Base-by-base conservation (phyloP, 2,113 vertebrate genomes). In the Phrynocephalus versicolor region DNA sequence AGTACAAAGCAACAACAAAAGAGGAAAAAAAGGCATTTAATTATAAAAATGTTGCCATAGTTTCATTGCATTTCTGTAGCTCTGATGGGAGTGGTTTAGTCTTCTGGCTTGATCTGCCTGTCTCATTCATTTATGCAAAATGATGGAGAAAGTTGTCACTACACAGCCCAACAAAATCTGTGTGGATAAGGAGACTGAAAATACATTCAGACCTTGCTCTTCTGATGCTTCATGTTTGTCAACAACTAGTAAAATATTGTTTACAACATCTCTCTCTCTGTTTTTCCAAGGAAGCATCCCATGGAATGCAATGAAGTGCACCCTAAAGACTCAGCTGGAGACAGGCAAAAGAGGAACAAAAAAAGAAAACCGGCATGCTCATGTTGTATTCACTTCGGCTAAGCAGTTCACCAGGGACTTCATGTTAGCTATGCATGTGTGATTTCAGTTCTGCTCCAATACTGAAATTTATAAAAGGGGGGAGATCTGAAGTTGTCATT, bases 141-240 rank as follows among this genome's bases (percentile, higher is more conserved):
- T 15, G 69, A 62, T 7, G 41, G 1, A 2, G 88, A 88, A 25
- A 19, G 69, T 55, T 13, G 35, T 77, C 39, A 57, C 23, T 78
- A 51, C 8, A 74, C 3, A 27, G 27, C 67, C 79, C 78, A 87
- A 18, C 2, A 65, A 33, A 2, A 6, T 8, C 82, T 85, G 27
- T 57, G 30, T 37, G 27, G 67, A 0, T 67, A 19, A 86, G 74
- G 74, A 85, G 30, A 79, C 10, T 7, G 76, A 64, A 65, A 75
- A 51, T 5, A 25, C 86, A 80, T 33, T 3, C 78, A 89, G 81
- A 57, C 21, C 45, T 84, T 41, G 19, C 14, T 88, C 87, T 80
- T 62, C 10, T 70, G 62, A 75, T 57, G 12, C 2, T 84, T 86
- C 70, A 33, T 41, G 67, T 45, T 85, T 81, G 57, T 81, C 8